A percentile compares a stretch with the other conserved stretches of the same genome.
These are phyloP conservation scores for Aleiodes leptofemur DNA, from an alignment of 2,888 invertebrate species.

Conservation along the genomic window DNA sequence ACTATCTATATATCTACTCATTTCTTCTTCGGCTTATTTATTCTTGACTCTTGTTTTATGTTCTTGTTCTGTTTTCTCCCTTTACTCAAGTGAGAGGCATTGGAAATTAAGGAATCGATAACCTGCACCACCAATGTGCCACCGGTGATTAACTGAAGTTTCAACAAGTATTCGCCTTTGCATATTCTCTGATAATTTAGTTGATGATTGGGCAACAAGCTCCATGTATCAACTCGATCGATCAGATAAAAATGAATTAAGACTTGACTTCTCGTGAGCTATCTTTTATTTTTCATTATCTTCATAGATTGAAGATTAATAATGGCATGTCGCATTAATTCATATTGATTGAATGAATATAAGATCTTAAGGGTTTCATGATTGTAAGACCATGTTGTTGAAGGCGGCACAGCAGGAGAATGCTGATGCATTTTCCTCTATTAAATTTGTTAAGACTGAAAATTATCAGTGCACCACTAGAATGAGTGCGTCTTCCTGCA, in stretches of 20 bases:
- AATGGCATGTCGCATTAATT: no score
- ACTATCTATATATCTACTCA: no score
- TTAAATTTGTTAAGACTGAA: no score
- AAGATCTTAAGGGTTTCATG: no score
- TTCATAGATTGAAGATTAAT: no score
- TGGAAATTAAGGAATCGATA: constrained; percentile 70
- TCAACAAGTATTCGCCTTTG: constrained; percentile 67
- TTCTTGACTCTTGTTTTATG: neutral
- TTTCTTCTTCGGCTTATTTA: neutral
- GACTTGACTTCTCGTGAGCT: constrained; percentile 8
- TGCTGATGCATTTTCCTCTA: no score
- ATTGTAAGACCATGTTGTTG: no score
- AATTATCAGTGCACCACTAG: no score
- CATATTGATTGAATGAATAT: no score
- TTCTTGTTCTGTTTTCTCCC: neutral
- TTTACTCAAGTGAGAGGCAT: constrained; percentile 1
- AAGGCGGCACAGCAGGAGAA: no score
- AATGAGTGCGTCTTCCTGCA: no score
- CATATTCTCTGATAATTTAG: neutral
- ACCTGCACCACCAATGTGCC: constrained; percentile 72
- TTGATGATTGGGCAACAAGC: constrained; percentile 30
- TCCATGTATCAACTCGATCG: constrained; percentile 37
- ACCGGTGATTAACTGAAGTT: constrained; percentile 73
- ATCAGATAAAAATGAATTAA: constrained; percentile 40
- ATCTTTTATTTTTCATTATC: no score